phyloP scores from a whole-genome alignment of 2,113 vertebrate species.

The Boulengeromyrus knoepffleri region DNA sequence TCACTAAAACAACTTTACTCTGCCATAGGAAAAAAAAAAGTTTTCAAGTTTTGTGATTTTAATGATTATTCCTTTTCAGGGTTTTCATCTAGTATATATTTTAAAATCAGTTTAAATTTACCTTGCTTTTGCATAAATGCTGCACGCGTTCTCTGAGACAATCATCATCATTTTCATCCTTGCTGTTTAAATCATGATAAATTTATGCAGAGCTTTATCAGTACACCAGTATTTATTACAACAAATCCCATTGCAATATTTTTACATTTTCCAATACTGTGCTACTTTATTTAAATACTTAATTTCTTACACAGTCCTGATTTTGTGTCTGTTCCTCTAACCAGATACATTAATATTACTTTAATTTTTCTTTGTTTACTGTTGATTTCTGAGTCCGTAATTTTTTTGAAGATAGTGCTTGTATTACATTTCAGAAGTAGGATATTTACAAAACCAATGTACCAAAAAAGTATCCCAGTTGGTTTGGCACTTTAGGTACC shows the following conservation, averaged over 20 bases:
- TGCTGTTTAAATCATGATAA: background rate
- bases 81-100: no score
- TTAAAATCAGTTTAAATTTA: background rate
- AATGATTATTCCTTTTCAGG: no score
- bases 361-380: background rate
- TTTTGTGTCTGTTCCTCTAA: no score
- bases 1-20: no score
- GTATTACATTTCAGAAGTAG: background rate
- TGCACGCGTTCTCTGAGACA: background rate
- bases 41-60: no score
- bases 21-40: no score
- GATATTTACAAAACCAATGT: background rate
- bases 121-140: background rate
- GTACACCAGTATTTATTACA: no score
- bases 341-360: no score
- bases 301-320: background rate
- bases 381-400: background rate
- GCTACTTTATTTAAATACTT: background rate
- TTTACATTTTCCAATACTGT: background rate
- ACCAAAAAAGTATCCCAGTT: background rate
- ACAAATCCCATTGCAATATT: no score
- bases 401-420: background rate
- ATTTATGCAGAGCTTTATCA: background rate
- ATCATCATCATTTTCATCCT: background rate
- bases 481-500: background rate